These are phyloP conservation scores for Mola mola DNA, from an alignment of 2,113 vertebrate species.

Conservation along the genomic window DNA sequence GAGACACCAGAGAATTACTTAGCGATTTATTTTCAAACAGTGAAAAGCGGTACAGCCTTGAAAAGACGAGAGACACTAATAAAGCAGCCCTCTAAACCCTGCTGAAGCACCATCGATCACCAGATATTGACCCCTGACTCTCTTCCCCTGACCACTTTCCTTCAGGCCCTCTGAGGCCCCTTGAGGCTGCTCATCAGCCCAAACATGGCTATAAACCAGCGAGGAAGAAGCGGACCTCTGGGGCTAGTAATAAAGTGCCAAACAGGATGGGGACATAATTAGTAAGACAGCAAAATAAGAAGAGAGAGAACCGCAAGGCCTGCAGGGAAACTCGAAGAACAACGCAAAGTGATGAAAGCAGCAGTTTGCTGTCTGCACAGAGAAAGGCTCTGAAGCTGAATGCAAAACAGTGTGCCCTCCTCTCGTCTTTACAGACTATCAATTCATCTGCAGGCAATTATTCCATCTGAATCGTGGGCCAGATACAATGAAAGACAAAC, in stretches of 20 bases:
- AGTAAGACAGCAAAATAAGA: conserved; percentile 16
- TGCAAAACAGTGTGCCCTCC: conserved; percentile 13
- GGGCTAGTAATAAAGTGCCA: conserved; percentile 14
- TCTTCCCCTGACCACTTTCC: too few relatives aligned
- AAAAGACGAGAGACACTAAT: too few relatives aligned
- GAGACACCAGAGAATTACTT: too few relatives aligned
- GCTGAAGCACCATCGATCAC: not conserved
- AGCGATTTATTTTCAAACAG: too few relatives aligned
- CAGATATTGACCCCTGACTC: too few relatives aligned
- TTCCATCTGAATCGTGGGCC: conserved; percentile 9
- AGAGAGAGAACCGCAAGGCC: conserved; percentile 11
- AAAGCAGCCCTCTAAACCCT: not conserved
- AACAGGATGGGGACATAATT: conserved; percentile 1
- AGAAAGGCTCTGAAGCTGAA: conserved; percentile 17
- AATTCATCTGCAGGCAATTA: conserved; percentile 20
- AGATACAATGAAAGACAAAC: not conserved
- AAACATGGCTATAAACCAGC: not conserved
- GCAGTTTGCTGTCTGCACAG: conserved; percentile 16
- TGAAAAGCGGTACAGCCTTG: too few relatives aligned
- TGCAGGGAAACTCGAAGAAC: not conserved
- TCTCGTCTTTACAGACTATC: conserved; percentile 14
- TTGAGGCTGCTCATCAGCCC: not conserved
- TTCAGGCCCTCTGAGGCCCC: not conserved
- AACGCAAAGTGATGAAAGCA: conserved; percentile 32
- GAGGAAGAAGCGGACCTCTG: not conserved